Conservation (phyloP, 2,888 invertebrate species). For the Cephus spinipes region DNA sequence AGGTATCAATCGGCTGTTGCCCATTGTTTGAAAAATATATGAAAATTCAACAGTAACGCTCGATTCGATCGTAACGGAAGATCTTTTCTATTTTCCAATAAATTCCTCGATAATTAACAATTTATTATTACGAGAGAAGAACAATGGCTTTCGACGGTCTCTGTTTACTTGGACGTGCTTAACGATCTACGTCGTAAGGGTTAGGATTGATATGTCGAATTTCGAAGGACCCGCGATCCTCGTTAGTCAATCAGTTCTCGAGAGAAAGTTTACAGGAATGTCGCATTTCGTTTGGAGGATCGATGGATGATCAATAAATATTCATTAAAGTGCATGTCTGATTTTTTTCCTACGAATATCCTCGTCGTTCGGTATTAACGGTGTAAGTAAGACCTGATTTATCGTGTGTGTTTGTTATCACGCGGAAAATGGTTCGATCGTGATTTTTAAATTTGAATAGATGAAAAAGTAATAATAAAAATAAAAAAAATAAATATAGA, state of each 20-base stretch:
- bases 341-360: background rate
- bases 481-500: background rate
- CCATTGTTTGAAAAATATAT: background rate
- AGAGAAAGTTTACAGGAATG: background rate
- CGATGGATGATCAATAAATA: background rate
- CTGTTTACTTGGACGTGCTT: background rate
- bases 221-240: background rate
- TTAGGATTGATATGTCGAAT: background rate
- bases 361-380: background rate
- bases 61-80: background rate
- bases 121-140: background rate
- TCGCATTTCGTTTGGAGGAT: background rate
- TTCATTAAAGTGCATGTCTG: background rate
- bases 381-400: background rate
- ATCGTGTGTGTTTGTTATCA: background rate
- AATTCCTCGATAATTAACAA: background rate
- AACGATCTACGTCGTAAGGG: background rate
- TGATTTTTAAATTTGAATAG: background rate
- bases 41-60: background rate
- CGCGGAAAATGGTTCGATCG: background rate
- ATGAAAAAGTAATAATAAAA: background rate
- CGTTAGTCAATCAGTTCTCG: background rate
- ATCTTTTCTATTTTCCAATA: background rate
- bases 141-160: background rate
- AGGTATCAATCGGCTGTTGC: background rate